A percentile compares a stretch with the other conserved stretches of the same genome.
Evolutionary conservation across 92 coral and sea anemone genomes (phyloP).

Genomic region (Palythoa grandis): DNA sequence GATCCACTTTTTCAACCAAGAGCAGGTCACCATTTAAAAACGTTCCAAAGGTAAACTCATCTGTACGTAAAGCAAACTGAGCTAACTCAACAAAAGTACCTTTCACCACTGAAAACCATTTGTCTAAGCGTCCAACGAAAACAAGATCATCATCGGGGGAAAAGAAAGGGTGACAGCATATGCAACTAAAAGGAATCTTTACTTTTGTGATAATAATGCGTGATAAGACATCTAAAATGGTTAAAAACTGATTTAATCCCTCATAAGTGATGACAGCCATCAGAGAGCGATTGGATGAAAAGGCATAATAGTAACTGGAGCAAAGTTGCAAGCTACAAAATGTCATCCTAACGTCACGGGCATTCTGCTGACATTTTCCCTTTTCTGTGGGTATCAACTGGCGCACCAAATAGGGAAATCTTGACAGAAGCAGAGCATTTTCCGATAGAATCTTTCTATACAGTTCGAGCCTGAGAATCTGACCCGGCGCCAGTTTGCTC

Average conservation of each 20-base stretch:
- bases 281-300: conserved; percentile 8
- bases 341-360: background rate
- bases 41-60: background rate
- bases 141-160: conserved; percentile 39
- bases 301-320: background rate
- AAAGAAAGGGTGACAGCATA: background rate
- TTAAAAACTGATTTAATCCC: background rate
- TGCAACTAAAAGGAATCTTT: background rate
- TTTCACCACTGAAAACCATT: conserved; percentile 42
- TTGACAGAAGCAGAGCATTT: background rate
- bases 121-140: conserved; percentile 51
- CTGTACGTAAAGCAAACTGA: conserved; percentile 25
- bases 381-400: background rate
- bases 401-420: background rate
- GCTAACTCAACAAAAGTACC: conserved; percentile 7
- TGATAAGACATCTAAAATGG: background rate
- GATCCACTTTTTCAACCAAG: background rate
- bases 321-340: no score
- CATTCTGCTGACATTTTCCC: background rate
- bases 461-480: background rate
- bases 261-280: background rate
- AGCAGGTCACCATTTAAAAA: background rate
- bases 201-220: background rate
- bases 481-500: background rate
- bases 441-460: background rate